Evolutionary conservation across 2,113 vertebrate genomes (phyloP).

Genomic region (Tyrannus savana): DNA sequence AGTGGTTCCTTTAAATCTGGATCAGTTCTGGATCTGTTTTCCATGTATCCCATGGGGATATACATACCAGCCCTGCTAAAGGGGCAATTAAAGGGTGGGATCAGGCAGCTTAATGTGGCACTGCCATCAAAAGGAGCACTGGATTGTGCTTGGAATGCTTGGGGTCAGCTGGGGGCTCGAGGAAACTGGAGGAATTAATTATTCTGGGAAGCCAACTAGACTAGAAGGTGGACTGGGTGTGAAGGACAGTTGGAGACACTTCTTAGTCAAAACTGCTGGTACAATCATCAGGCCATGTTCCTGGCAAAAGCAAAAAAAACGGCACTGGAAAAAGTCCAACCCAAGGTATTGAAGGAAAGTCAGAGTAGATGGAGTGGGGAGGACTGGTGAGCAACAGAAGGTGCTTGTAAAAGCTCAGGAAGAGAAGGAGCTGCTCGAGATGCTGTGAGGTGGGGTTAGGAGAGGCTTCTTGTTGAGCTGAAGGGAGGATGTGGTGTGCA

Average conservation of each 20-base stretch:
- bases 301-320: not conserved
- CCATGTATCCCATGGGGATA: not conserved
- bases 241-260: not conserved
- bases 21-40: not conserved
- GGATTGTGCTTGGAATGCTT: not conserved
- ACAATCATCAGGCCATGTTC: not conserved
- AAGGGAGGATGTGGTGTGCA: rapidly evolving
- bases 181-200: not conserved
- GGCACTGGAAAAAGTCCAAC: not conserved
- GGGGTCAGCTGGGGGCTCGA: not conserved
- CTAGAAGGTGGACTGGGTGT: not conserved
- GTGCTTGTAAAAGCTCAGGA: not conserved
- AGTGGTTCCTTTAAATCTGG: not conserved
- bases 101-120: not conserved
- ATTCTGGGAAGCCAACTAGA: not conserved
- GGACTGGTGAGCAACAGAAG: not conserved
- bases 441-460: no score
- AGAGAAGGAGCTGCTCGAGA: not conserved
- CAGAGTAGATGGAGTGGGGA: not conserved
- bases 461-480: rapidly evolving
- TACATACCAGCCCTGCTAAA: not conserved
- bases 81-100: not conserved
- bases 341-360: not conserved
- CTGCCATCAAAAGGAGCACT: not conserved
- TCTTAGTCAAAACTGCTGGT: not conserved